Evolutionary conservation across 1,140 invertebrate species (phyloP), one percentile per base, ranked within the genome.

Genomic region (Globodera ellingtonae): DNA sequence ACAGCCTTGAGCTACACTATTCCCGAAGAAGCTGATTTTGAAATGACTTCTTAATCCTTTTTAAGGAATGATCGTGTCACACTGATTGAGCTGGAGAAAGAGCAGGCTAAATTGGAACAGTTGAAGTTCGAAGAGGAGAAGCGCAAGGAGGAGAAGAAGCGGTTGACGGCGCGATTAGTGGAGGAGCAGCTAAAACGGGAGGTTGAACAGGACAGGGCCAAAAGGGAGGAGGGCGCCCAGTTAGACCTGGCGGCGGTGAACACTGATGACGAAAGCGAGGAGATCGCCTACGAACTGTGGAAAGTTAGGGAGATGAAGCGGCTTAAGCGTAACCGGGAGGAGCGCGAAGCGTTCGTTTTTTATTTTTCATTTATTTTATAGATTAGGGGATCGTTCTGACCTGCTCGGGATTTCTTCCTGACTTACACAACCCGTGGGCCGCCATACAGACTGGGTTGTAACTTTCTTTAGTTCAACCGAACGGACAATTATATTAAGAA

Each of bases 241-340:
- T 47, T 77, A 9, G 88, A 91, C 73, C 91, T 96, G n/a, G 93
- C 94, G 84, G 94, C 95, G 87, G 93, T 99, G 2, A 93, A 94
- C 87, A 98, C 97, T 0, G 97, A 98, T 89, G 97, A 99, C 90
- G 98, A 99, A 89, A 96, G 98, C 88, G 97, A 99, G 90, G 92
- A 97, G 7, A 79, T 89, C 48, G 96, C 96, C 86, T 99, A 98
- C 89, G 97, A 99, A 90, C 92, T 94, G 0, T 99, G 97, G 97
- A 99, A 99, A 91, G 87, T 97, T 7, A 91, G 98, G 47, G 98
- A 99, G 91, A 91, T 99, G 85, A 97, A 96, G 89, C 91, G 98
- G 65, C 93, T 98, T 52, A 99, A 98, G 90, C 91, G 96, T 21
- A 95, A 98, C 89, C 93, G 96, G 83, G 96, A 99, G 86, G 95